Base-by-base conservation (phyloP, 2,888 invertebrate species). In the Galeopsomyia nigrocyanea region DNA sequence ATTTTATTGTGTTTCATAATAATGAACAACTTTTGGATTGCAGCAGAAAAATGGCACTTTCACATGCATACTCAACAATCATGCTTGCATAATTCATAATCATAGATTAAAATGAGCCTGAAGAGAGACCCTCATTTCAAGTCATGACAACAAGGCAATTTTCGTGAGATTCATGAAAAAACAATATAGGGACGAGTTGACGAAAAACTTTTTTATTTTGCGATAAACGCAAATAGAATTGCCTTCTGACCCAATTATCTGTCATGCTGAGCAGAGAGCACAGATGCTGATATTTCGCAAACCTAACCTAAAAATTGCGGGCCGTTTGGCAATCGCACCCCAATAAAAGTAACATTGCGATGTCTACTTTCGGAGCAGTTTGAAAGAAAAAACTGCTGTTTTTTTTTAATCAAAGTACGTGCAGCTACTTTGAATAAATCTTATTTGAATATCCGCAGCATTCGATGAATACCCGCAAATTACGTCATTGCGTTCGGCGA, bases 51-150 rank as follows among this genome's bases (percentile, higher is more conserved):
- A 50, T 66, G 7, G 17, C 26, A 64, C 57, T 64, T 68, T 64
- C 46, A 62, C 62, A 17, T 47, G 61, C 19, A 53, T 63, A 62
- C 19, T 63, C 13, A 67, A 68, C 39, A 58, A 75, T 67, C 58
- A 63, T 66, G 67, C 71, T 72, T 74, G 74, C 70, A 70, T 76
- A 76, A 76, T 74, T 22, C 67, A 65, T 57, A 66, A 60, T 63
- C 49, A 66, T 16, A 47, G 17, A 47, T 58, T 64, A 58, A 64
- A 71, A 58, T 67, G 17, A 46, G 47, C 39, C 26, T 17, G 21
- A 53, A 39, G 19, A 39, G 39, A 39, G 39, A 13, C 7, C 13
- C 10, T 3, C 10, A 39, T 39, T 39, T 7, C 39, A 39, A 10
- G 39, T 39, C 39, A 13, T 39, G 39, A 39, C 39, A 39, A 39